These are phyloP conservation scores for Leucophenga montana DNA, from an alignment of 2,888 invertebrate species.

Conservation along the genomic window DNA sequence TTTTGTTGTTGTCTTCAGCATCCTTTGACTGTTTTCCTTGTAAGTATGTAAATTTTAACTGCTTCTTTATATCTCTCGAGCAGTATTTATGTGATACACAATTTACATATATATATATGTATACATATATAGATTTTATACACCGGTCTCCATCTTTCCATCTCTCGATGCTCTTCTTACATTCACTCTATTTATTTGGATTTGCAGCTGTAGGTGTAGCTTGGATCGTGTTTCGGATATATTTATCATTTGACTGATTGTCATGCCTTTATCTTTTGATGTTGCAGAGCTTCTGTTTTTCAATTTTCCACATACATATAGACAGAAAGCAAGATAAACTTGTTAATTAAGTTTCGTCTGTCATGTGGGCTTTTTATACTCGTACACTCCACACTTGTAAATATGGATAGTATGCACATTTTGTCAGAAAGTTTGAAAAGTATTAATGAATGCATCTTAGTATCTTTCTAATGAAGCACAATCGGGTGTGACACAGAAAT, in stretches of 20 bases:
- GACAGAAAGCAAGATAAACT: slow-evolving; percentile 40
- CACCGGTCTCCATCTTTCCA: slow-evolving; percentile 40
- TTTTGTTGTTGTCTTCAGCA: slow-evolving; percentile 6
- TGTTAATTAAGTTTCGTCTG: slow-evolving; percentile 58
- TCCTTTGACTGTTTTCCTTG: slow-evolving; percentile 54
- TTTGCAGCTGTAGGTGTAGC: slow-evolving; percentile 39
- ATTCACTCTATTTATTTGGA: background rate
- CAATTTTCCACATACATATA: background rate
- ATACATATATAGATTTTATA: slow-evolving; percentile 36
- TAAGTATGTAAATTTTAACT: slow-evolving; percentile 61
- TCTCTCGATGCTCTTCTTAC: too few relatives aligned
- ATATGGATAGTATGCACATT: slow-evolving; percentile 39
- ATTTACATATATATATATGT: too few relatives aligned
- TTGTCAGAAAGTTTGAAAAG: slow-evolving; percentile 7
- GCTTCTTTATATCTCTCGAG: slow-evolving; percentile 38
- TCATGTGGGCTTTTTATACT: slow-evolving; percentile 17
- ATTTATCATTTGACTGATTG: slow-evolving; percentile 63
- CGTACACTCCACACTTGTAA: too few relatives aligned
- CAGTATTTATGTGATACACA: slow-evolving; percentile 19
- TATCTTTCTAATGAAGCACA: too few relatives aligned
- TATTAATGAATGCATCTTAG: background rate
- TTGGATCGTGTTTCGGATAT: slow-evolving; percentile 28
- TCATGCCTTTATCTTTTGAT: slow-evolving; percentile 66
- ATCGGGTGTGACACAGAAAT: too few relatives aligned
- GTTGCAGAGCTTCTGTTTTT: slow-evolving; percentile 60